These are phyloP conservation scores for Oncorhynchus masou DNA, from an alignment of 2,113 vertebrate species.

Conservation along the genomic window DNA sequence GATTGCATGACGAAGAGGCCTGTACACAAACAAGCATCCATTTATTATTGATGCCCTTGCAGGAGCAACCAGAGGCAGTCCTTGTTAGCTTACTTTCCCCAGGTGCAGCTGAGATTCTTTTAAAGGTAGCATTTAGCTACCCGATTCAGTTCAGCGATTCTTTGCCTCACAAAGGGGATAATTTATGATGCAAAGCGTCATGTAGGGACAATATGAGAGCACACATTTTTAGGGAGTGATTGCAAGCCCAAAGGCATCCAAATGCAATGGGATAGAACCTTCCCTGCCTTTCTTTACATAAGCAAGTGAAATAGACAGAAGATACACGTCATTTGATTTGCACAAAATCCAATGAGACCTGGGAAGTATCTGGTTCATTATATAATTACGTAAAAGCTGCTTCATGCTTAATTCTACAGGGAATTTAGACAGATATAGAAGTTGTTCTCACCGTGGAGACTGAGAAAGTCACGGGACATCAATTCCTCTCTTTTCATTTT, in stretches of 20 bases:
- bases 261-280: not conserved
- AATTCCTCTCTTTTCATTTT: not conserved
- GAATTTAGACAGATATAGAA: not conserved
- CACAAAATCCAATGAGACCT: not conserved
- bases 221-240: conserved; percentile 11
- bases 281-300: not conserved
- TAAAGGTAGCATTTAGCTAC: conserved; percentile 13
- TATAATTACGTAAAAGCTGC: not conserved
- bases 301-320: not conserved
- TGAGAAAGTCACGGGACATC: not conserved
- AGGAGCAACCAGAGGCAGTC: conserved; percentile 16
- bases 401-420: not conserved
- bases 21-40: conserved; percentile 8
- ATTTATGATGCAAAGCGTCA: conserved; percentile 17
- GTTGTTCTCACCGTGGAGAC: not conserved
- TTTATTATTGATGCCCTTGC: conserved; percentile 30
- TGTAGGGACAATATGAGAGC: not conserved
- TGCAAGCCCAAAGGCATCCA: not conserved
- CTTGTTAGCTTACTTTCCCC: conserved; percentile 27
- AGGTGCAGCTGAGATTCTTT: conserved; percentile 21
- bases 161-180: conserved; percentile 17
- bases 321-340: not conserved
- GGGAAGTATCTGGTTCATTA: not conserved
- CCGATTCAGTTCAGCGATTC: conserved; percentile 32
- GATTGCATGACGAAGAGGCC: conserved; percentile 11